Base-by-base conservation (phyloP, 2,888 invertebrate genomes). In the Metellina segmentata region DNA sequence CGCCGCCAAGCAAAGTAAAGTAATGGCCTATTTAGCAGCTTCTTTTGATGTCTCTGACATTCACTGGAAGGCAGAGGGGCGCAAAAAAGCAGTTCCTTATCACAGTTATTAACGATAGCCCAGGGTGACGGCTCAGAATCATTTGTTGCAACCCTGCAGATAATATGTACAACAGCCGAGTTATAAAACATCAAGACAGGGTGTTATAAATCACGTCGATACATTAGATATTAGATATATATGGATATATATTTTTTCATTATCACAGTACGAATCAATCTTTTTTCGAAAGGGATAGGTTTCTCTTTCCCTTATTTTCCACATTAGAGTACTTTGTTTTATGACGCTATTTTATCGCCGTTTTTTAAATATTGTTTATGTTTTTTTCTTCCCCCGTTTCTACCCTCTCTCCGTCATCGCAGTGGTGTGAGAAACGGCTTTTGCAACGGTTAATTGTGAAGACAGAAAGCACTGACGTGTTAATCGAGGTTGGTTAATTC, bases 1-100 rank as follows among this genome's bases (percentile, higher is more conserved):
- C 87, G 91, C 91, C 91, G 91, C 91, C 91, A 91, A 91, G 91
- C 91, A 91, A 91, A 91, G 87, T 91, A 91, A 91, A 91, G 91
- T 91, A 91, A 91, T 91, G 91, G 91, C 91, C 91, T 91, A 91
- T 91, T 91, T 91, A 91, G 91, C 91, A 87, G 91, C 87, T 83
- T 91, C 91, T 88, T 91, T 91, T 91, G 91, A 91, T 91, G 91
- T 83, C 75, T 74, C 91, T 91, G 91, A 91, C 91, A 91, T 83
- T 87, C 81, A 91, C 91, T 91, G 78, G 82, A 77, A 91, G 90
- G 90, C 86, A 91, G 48, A 74, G 72, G 81, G 87, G 83, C 78
- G 83, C 87, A 90, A 89, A 90, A 89, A 90, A 90, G 83, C 77
- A 91, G 91, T 91, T 87, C 83, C 91, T 91, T 91, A 91, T 91